Evolutionary conservation across 2,113 vertebrate genomes (phyloP).

Genomic region (Opisthocomus hoazin): DNA sequence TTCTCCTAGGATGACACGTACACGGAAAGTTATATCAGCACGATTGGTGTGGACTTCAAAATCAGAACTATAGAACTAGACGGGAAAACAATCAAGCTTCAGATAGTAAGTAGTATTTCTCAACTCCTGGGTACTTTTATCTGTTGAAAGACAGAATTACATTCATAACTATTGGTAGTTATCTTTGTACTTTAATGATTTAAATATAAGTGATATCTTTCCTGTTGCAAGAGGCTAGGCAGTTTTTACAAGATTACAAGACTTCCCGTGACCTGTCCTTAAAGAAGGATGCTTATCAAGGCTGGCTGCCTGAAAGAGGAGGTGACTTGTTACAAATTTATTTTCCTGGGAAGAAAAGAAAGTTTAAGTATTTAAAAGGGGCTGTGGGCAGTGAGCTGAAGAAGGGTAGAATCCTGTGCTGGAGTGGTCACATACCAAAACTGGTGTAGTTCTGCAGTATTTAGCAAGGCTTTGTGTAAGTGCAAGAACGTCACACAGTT

Average conservation of each 20-base stretch:
- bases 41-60: slow-evolving; percentile 98
- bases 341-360: not conserved
- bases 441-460: not conserved
- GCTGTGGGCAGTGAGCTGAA: not conserved
- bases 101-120: slow-evolving; percentile 87
- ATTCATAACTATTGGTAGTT: not conserved
- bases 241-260: not conserved
- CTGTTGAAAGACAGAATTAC: not conserved
- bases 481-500: not conserved
- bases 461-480: not conserved
- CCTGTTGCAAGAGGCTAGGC: not conserved
- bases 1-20: slow-evolving; percentile 92
- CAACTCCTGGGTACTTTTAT: not conserved
- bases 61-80: slow-evolving; percentile 98
- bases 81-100: slow-evolving; percentile 98
- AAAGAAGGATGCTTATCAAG: not conserved
- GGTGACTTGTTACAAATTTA: not conserved
- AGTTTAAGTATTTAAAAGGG: not conserved
- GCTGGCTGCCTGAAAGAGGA: not conserved
- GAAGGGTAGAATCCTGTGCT: not conserved
- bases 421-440: not conserved
- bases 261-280: not conserved
- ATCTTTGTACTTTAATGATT: not conserved
- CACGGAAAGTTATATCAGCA: slow-evolving; percentile 98
- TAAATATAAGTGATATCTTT: not conserved